Base-by-base conservation (phyloP, 2,888 invertebrate species). In the Agonum fuliginosum region DNA sequence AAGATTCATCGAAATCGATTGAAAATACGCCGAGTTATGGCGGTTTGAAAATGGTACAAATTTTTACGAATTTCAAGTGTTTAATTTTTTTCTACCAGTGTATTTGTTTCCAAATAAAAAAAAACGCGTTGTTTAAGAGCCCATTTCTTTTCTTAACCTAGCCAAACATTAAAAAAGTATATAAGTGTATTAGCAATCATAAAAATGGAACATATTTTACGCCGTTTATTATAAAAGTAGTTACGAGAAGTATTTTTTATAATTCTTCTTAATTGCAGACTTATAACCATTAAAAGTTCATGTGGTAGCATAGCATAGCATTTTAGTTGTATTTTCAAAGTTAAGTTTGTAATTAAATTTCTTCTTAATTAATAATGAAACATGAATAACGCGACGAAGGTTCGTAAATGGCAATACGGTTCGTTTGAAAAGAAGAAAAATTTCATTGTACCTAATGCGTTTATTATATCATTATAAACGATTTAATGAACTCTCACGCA, bases 401-500 rank as follows among this genome's bases (percentile, higher is more conserved):
- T 30, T 30, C n/a, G n/a, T 30, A 30, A 14, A 17, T 30, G 30
- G 58, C 30, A 62, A 30, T 62, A 30, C 17, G 30, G 58, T 30
- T 27, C 17, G 6, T 20, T 62, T 34, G n/a, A n/a, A 54, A 54
- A 22, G 24, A 54, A 54, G 12, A 22, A 3, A n/a, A 30, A 62
- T 30, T 17, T 62, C 30, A 62, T 62, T 62, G 30, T 30, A n/a
- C n/a, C n/a, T n/a, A 27, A 62, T 62, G 58, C 30, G 58, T 62
- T 62, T 62, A 62, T 12, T 30, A 12, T n/a, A 14, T 62, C 27
- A 62, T 62, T 62, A 62, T 19, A 27, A 30, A 30, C 30, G 8
- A 30, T 62, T 62, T 62, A 62, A 62, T 17, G 27, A 30, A 27
- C 6, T 30, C 30, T 62, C 30, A 62, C 30, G 58, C 58, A 14